Evolutionary conservation across 2,797 vertebrate species (phyloP).

Genomic region (Channa striata): DNA sequence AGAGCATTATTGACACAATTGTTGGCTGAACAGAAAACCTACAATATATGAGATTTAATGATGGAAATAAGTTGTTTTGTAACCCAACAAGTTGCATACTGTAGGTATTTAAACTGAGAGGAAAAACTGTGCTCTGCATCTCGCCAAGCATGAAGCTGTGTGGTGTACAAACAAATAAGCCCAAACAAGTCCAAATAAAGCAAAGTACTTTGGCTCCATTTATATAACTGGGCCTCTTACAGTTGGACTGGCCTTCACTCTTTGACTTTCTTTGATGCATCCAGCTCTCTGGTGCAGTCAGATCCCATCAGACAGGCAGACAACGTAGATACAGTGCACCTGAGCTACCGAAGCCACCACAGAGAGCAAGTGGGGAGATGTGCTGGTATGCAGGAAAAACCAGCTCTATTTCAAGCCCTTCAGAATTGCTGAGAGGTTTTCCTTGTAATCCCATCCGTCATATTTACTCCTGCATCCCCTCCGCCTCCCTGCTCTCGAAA

Average conservation of each 20-base stretch:
- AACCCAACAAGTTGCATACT: slow-evolving; percentile 63
- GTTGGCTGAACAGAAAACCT: slow-evolving; percentile 54
- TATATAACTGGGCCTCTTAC: slow-evolving; percentile 80
- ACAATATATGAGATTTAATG: slow-evolving; percentile 59
- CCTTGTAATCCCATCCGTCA: slow-evolving; percentile 79
- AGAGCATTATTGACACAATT: slow-evolving; percentile 52
- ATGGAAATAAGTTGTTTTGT: slow-evolving; percentile 66
- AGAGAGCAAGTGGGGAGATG: slow-evolving; percentile 78
- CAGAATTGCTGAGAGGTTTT: slow-evolving; percentile 77
- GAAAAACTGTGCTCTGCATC: slow-evolving; percentile 70
- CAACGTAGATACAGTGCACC: slow-evolving; percentile 77
- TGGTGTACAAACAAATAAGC: slow-evolving; percentile 82
- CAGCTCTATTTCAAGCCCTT: slow-evolving; percentile 80
- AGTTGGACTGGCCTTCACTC: slow-evolving; percentile 74
- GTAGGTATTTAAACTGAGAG: slow-evolving; percentile 71
- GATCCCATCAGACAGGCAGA: slow-evolving; percentile 75
- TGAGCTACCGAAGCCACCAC: slow-evolving; percentile 72
- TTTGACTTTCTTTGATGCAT: slow-evolving; percentile 77
- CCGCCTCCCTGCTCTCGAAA: slow-evolving; percentile 32
- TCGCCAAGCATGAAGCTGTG: slow-evolving; percentile 78
- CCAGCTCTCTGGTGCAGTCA: slow-evolving; percentile 71
- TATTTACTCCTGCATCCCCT: slow-evolving; percentile 71
- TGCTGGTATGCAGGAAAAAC: slow-evolving; percentile 77
- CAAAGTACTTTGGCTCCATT: slow-evolving; percentile 85
- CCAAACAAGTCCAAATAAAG: slow-evolving; percentile 84